Conservation (phyloP, 2,888 invertebrate species). For the Cactoblastis cactorum region DNA sequence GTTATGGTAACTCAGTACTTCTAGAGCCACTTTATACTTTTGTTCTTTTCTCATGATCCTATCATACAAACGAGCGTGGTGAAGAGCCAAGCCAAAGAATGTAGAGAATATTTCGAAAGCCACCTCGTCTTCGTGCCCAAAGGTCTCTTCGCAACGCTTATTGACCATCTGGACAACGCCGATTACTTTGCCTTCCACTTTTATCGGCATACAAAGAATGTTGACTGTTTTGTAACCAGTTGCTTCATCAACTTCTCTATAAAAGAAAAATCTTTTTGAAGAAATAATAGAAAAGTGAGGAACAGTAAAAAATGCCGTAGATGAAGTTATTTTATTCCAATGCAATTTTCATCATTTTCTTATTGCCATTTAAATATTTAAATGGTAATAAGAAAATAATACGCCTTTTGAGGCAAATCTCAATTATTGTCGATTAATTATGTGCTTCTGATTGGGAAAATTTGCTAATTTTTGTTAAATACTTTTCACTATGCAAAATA, state of each 20-base stretch:
- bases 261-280: conserved; percentile 10
- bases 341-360: no score
- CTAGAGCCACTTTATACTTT: conserved; percentile 88
- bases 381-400: no score
- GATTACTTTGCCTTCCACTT: conserved; percentile 86
- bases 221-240: conserved; percentile 85
- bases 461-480: no score
- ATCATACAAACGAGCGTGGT: conserved; percentile 91
- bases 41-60: conserved; percentile 90
- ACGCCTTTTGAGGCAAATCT: no score
- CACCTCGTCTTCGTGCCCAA: conserved; percentile 85
- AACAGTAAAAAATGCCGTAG: no score
- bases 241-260: conserved; percentile 81
- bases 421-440: no score
- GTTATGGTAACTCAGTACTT: conserved; percentile 91
- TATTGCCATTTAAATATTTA: no score
- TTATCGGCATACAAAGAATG: conserved; percentile 93
- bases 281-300: no score
- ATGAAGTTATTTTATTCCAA: no score
- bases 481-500: no score
- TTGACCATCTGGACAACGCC: conserved; percentile 94
- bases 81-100: conserved; percentile 91
- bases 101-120: conserved; percentile 91
- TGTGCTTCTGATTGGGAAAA: no score
- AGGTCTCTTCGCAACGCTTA: conserved; percentile 76